Evolutionary conservation across 2,888 invertebrate species (phyloP), one percentile per base, ranked within the genome.

Genomic region (Hyposoter didymator): DNA sequence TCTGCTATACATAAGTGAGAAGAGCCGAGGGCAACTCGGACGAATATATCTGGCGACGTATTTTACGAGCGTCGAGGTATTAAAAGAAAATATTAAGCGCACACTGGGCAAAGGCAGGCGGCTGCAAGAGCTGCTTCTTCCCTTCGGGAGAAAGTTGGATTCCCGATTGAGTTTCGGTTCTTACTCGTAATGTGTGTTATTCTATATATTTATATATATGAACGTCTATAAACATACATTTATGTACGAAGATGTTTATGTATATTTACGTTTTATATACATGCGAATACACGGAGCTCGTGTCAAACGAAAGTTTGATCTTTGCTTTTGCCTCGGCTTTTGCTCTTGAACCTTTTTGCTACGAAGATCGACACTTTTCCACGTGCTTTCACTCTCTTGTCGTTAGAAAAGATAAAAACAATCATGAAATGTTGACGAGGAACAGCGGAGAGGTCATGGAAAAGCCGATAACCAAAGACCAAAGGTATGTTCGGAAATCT

Each of bases 121-220:
- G 64, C 73, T 82, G 55, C 49, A 66, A 62, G 73, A 78, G 55
- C 74, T 43, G 76, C 80, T 80, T 87, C 87, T 87, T 87, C 86
- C 88, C 87, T 88, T 87, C 80, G 89, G 84, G 91, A 90, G 91
- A 91, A 91, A 91, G 91, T 91, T 75, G 73, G 70, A 28, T 88
- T 84, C 69, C 81, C 86, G 89, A 90, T 90, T 90, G 89, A 88
- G 88, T 90, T 88, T 88, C 88, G 80, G 80, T 85, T 80, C 67
- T 84, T 47, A 81, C 52, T 85, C 85, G 78, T 64, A 84, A 70
- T 52, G 74, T 78, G 55, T 55, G 12, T 55, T 67, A 14, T 39
- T n/a, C 12, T 14, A 59, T 32, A 78, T 19, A 2, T 17, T 43
- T 45, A 32, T 74, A 12, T 19, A 32, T 10, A 67, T 28, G 35